Conservation (phyloP, 2,888 invertebrate genomes). For the Oxystoma pomonae region DNA sequence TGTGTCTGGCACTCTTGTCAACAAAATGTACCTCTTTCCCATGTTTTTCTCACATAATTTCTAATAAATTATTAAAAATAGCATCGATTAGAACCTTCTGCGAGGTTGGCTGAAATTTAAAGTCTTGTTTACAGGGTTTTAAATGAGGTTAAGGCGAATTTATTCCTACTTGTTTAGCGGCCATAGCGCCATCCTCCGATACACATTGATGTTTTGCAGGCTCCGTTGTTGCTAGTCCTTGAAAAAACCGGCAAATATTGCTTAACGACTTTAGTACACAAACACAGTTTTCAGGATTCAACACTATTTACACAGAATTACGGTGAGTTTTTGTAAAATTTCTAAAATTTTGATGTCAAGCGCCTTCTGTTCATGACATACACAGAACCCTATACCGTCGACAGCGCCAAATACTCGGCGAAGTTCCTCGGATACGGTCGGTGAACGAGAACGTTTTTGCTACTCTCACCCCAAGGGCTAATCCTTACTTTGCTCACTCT, state of each 20-base stretch:
- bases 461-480: slow-evolving; percentile 55
- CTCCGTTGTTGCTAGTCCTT: slow-evolving; percentile 37
- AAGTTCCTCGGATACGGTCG: slow-evolving; percentile 47
- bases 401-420: slow-evolving; percentile 46
- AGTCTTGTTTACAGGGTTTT: slow-evolving; percentile 37
- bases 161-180: slow-evolving; percentile 46
- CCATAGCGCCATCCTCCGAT: slow-evolving; percentile 46
- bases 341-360: slow-evolving; percentile 33
- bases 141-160: slow-evolving; percentile 47
- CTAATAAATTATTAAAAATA: not conserved
- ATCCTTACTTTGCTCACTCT: slow-evolving; percentile 34
- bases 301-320: slow-evolving; percentile 29
- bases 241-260: slow-evolving; percentile 23
- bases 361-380: slow-evolving; percentile 35
- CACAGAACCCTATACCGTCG: slow-evolving; percentile 28
- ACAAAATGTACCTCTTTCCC: slow-evolving; percentile 17
- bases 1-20: slow-evolving; percentile 17
- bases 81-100: not conserved
- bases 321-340: slow-evolving; percentile 24
- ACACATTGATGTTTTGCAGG: slow-evolving; percentile 42
- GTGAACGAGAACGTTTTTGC: slow-evolving; percentile 39
- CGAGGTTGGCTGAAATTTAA: not conserved
- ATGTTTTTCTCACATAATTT: slow-evolving; percentile 24
- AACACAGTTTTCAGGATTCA: slow-evolving; percentile 27
- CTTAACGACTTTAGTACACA: slow-evolving; percentile 29